Base-by-base conservation (phyloP, 2,113 vertebrate genomes). In the Herpetotheres cachinnans region DNA sequence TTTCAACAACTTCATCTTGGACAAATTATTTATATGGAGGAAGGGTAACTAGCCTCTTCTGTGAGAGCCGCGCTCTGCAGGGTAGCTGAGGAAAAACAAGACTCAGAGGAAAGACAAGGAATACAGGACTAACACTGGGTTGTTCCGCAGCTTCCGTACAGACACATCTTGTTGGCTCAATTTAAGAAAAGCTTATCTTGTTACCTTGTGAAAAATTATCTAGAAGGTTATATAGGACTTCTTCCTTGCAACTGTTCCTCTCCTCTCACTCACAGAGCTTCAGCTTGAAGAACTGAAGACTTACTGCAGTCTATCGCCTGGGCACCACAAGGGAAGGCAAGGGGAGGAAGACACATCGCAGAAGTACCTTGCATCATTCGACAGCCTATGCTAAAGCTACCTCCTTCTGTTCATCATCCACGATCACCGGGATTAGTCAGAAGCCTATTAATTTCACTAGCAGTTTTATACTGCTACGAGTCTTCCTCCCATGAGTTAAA, bases 91-190 rank as follows among this genome's bases (percentile, higher is more conserved):
- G 40, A 24, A 81, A 76, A 84, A 26, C 27, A 34, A 47, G 29
- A 67, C 19, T 63, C 38, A 5, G 34, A 69, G 25, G 15, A 49
- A 72, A 46, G 40, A 17, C 20, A 55, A 40, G 20, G 49, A 90
- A 78, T 9, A 63, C 10, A 12, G 30, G 44, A 79, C 46, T 55
- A 66, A 61, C 1, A 0, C 24, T 10, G 17, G 30, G 32, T 3
- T 44, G 34, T 27, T 73, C 67, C 1, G 1, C 46, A n/a, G n/a
- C 44, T 71, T 84, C 40, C 2, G 0, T 14, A 18, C 0, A 1
- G 38, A 65, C 8, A 16, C 15, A 32, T 44, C 46, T 55, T 27
- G 9, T 38, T 25, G 27, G 44, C 50, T 76, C 38, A 36, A 46
- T 47, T 66, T 26, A 27, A 54, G 56, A 73, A 74, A 44, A 34